phyloP scores from a whole-genome alignment of 2,113 vertebrate species.

The Pterocles orientalis region DNA sequence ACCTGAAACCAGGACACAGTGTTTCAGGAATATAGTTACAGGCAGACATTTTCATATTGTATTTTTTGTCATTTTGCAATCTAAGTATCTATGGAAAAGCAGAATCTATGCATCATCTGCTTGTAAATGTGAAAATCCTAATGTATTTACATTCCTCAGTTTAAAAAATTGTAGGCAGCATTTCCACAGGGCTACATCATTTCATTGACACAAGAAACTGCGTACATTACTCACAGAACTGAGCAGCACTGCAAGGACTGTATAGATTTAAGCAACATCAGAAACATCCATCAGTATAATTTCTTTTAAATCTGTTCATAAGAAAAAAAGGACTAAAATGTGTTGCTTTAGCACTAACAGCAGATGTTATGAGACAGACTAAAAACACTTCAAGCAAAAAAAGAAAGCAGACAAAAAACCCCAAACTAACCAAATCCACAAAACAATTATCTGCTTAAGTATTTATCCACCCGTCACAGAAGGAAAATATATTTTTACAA shows the following conservation, averaged over 20 bases:
- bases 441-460: neutral
- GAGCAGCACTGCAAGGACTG: neutral
- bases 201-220: conserved; percentile 27
- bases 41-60: neutral
- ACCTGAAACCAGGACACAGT: neutral
- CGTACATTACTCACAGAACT: conserved; percentile 24
- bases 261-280: neutral
- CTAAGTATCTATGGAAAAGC: conserved; percentile 40
- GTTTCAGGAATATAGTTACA: conserved; percentile 41
- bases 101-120: neutral
- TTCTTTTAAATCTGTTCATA: conserved; percentile 32
- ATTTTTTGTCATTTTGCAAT: conserved; percentile 38
- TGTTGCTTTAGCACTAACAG: neutral
- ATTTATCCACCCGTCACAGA: neutral
- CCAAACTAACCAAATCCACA: neutral
- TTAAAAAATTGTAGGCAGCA: neutral
- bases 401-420: neutral
- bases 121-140: conserved; percentile 33
- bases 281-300: neutral
- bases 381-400: neutral
- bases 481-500: neutral
- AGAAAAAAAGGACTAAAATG: conserved; percentile 33
- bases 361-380: neutral
- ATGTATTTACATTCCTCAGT: conserved; percentile 22
- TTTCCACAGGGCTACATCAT: conserved; percentile 21